A percentile compares a stretch with the other conserved stretches of the same genome.
phyloP scores from a whole-genome alignment of 2,113 vertebrate species.

The Periophthalmus modestus region DNA sequence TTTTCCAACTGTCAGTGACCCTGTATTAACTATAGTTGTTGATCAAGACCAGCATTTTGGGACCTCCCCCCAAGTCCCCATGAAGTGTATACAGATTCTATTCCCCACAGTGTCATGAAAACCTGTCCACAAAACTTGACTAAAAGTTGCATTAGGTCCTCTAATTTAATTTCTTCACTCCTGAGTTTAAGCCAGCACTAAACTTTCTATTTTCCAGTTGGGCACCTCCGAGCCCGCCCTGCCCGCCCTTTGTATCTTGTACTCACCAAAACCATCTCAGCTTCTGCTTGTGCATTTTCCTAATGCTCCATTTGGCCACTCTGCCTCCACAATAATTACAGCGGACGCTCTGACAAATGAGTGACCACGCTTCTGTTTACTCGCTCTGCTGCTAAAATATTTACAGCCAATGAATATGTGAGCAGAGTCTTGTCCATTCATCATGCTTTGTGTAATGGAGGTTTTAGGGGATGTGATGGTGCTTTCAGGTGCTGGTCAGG shows the following conservation, averaged over 20 bases:
- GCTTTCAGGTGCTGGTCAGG: not conserved
- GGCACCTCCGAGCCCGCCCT: conserved; percentile 13
- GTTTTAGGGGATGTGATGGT: not conserved
- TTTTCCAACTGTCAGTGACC: too few species aligned
- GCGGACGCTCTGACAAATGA: conserved; percentile 52
- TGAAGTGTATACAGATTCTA: not conserved
- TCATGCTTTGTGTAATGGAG: not conserved
- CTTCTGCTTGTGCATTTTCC: conserved; percentile 42
- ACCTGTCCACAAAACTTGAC: not conserved
- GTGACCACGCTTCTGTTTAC: conserved; percentile 45
- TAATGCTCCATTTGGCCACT: conserved; percentile 60
- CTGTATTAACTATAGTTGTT: too few species aligned
- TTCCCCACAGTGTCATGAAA: not conserved
- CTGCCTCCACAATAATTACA: conserved; percentile 46
- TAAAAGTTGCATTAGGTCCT: not conserved
- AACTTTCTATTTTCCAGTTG: conserved; percentile 26
- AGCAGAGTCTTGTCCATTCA: conserved; percentile 35
- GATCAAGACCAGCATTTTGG: too few species aligned
- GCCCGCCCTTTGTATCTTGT: not conserved
- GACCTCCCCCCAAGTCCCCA: too few species aligned
- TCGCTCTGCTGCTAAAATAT: conserved; percentile 56
- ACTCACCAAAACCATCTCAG: conserved; percentile 39
- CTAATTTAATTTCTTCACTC: not conserved
- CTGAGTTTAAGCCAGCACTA: not conserved
- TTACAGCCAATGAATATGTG: conserved; percentile 59